Percentiles rank a stretch among this genome's conserved stretches.
Evolutionary conservation across 2,888 invertebrate species (phyloP).

Genomic region (Amitus sp.): DNA sequence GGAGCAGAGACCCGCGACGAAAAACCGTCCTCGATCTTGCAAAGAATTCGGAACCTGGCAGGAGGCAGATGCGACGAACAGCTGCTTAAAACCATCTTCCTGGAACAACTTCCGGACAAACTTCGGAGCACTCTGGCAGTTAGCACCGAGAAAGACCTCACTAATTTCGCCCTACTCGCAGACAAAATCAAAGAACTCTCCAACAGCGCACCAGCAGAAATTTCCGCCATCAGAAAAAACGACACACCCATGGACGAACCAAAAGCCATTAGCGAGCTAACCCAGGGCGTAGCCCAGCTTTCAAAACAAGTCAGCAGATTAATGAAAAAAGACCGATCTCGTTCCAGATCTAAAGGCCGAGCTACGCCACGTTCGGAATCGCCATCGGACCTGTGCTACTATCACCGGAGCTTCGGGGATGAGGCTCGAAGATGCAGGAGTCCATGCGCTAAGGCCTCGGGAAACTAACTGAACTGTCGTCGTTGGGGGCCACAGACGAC

Average conservation of each 20-base stretch:
- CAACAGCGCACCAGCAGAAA: neutral
- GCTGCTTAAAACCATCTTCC: neutral
- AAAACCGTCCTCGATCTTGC: too few species aligned
- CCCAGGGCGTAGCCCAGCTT: too few species aligned
- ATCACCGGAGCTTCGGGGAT: neutral
- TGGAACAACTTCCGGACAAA: slow-evolving; percentile 4
- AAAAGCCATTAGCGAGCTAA: too few species aligned
- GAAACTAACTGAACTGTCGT: neutral
- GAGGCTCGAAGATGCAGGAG: neutral
- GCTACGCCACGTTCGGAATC: neutral
- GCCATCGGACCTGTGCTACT: neutral
- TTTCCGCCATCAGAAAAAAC: too few species aligned
- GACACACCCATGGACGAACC: too few species aligned
- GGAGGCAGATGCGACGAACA: too few species aligned
- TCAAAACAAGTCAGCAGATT: too few species aligned
- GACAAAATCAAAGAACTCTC: slow-evolving; percentile 13
- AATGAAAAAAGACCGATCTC: too few species aligned
- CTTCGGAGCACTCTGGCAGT: slow-evolving; percentile 13
- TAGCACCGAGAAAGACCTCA: slow-evolving; percentile 5
- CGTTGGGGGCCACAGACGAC: neutral
- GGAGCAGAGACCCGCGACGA: too few species aligned
- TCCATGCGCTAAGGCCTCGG: neutral
- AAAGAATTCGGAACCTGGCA: too few species aligned
- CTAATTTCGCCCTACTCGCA: slow-evolving; percentile 10
- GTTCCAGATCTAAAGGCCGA: too few species aligned